Base-by-base conservation (phyloP, 2,113 vertebrate species). In the Microcebus jonahi region DNA sequence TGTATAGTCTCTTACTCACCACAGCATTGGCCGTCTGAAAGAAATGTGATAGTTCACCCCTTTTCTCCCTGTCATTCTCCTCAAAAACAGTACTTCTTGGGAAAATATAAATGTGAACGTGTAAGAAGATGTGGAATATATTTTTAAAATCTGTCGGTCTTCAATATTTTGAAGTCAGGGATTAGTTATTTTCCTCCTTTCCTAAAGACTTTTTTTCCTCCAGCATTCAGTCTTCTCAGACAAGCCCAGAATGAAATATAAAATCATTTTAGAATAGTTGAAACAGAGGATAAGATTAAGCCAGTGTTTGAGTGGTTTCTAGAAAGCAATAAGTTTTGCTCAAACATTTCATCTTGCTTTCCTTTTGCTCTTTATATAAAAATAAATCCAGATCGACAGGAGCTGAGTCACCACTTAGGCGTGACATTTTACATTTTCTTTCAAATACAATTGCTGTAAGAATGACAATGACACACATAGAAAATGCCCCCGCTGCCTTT, bases 341-440 rank as follows among this genome's bases (percentile, higher is more conserved):
- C 68, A 73, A 94, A 55, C 13, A 53, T 95, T 84, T 91, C 90
- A 81, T 70, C 65, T 83, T 87, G 27, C 77, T 92, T 96, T 85
- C 55, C n/a, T 23, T 89, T 97, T 89, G 39, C 25, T 88, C 63
- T 94, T 94, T 31, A 10, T 89, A 48, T 96, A 73, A 96, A 96
- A 87, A 67, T 82, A 90, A 92, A 96, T 73, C n/a, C 27, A 75
- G 45, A 68, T 45, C 76, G 55, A 36, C 42, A 80, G 63, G 23
- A 90, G 25, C 23, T 90, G 59, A 86, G n/a, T 94, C 59, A 90
- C 5, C 23, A 71, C 15, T 91, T 36, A 82, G 67, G 39, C 14
- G 57, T 17, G 61, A 76, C 10, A 67, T 80, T 75, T 73, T 29
- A 9, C 2, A 0, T 53, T 53, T 20, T 68, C 70, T 96, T 93